Base-by-base conservation (phyloP, 2,797 vertebrate genomes). In the Neosilurus mollespiculum region DNA sequence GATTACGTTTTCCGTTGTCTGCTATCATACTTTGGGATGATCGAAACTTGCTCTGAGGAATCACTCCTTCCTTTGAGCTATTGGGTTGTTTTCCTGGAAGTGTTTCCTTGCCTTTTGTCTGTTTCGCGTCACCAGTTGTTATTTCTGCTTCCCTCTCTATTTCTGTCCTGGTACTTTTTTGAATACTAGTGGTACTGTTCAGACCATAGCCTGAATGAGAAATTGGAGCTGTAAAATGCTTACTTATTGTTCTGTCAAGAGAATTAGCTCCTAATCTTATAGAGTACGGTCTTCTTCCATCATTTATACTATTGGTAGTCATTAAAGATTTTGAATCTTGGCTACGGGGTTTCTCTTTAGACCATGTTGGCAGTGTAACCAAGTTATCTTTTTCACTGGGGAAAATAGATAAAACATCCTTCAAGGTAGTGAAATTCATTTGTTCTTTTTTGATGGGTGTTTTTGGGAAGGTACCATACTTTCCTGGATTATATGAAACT, bases 171-270 rank as follows among this genome's bases (percentile, higher is more conserved):
- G 24, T 78, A 58, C 2, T 71, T 66, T 37, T 79, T 20, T 65
- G 80, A 8, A 15, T 24, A 43, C 62, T 71, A 53, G 14, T 64
- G n/a, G 16, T 64, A 26, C 65, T 30, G n/a, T 1, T 78, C 24
- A 51, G n/a, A 53, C 61, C 34, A 18, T 65, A 26, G 15, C 3
- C 58, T 59, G 80, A 56, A 81, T 22, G 78, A 64, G 89, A 88
- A 85, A 85, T 83, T 82, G 71, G 71, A 66, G 91, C 87, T 15
- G 56, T 2, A 5, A 90, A 83, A 86, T 80, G 43, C 59, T 77
- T 92, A 77, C 88, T 91, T 72, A 86, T 90, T 9, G 75, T 81
- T 88, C 92, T 90, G 61, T 93, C 93, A 87, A 94, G 85, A 80
- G 93, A 93, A 82, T 62, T 86, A 11, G 91, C 93, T 53, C 88